Base-by-base conservation (phyloP, 2,113 vertebrate genomes). In the Mystacornis crossleyi region DNA sequence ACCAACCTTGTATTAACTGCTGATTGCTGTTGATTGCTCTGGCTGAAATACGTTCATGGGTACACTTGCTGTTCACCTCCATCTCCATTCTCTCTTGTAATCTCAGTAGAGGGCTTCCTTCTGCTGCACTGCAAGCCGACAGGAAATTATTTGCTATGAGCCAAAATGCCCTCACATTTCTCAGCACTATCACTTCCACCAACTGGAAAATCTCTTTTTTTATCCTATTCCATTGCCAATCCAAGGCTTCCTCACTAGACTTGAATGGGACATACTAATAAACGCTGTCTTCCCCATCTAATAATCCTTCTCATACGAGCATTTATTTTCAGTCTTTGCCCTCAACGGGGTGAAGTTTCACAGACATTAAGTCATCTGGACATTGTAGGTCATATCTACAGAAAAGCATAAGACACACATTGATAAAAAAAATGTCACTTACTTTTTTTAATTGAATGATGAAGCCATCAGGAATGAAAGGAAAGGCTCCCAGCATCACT, bases 251-350 rank as follows among this genome's bases (percentile, higher is more conserved):
- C 62, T 96, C 81, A 88, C 80, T 83, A 86, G 53, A 20, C 67
- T 45, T 89, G 38, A 94, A 64, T 66, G 57, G 91, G 36, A 80
- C 57, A 50, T 51, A 71, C 65, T 86, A 95, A 81, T 38, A 36
- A 70, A 57, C 0, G 0, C 47, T 86, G 42, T 55, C 14, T 66
- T 95, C 26, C 42, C 47, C n/a, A 58, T 60, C 50, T 67, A 33
- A 6, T 93, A 81, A 88, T 92, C 55, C 51, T 86, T 86, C 79
- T 72, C 66, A 18, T 64, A 95, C 33, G 43, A 94, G 34, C 31
- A 72, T 62, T 92, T 93, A 72, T 90, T 90, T 75, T 51, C 89
- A 96, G 86, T 79, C 71, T 90, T 85, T 80, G 51, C 48, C 89
- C 89, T 94, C 58, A 20, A 43, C 3, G 9, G 9, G 7, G 31